Base-by-base conservation (phyloP, 2,888 invertebrate species). In the Drosophila kambysellisi region DNA sequence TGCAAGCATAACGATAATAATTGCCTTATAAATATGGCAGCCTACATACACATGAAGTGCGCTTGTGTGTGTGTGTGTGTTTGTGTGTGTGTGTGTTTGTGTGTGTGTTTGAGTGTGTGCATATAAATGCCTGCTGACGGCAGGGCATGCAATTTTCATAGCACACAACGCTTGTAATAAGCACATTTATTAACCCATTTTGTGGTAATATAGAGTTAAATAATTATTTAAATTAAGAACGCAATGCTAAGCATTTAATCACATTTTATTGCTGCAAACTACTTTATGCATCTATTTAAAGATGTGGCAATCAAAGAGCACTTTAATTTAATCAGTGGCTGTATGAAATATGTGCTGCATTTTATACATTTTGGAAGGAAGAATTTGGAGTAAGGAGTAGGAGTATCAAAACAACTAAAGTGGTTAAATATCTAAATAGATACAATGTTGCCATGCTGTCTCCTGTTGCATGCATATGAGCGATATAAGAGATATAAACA, bases 21-120 rank as follows among this genome's bases (percentile, higher is more conserved):
- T 75, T 75, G 69, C 76, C 70, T 87, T 75, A 78, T 83, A 77
- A 86, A 77, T 83, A 83, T 70, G 69, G 69, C 60, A 70, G 59
- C 46, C 54, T 54, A n/a, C 41, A 43, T 62, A 54, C 39, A 54
- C 20, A 20, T 20, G 15, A 25, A 17, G 20, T 74, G 57, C 15
- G 25, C 30, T 9, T 39, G 51, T 20, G 48, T 48, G 29, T 20
- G 37, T 17, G 35, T 37, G 51, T 29, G 56, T 32, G 43, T 43
- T 37, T 63, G 46, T 56, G 51, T 29, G 56, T 32, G 43, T 39
- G 43, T 63, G 46, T 56, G 12, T 25, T 54, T 58, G 62, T 69
- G 56, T 67, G 43, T 63, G 46, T 56, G 12, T 25, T 58, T 58
- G 62, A 64, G 58, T 67, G 37, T 79, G 37, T 79, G 81, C 70